Base-by-base conservation (phyloP, 2,797 vertebrate species). In the Danio kyathit region DNA sequence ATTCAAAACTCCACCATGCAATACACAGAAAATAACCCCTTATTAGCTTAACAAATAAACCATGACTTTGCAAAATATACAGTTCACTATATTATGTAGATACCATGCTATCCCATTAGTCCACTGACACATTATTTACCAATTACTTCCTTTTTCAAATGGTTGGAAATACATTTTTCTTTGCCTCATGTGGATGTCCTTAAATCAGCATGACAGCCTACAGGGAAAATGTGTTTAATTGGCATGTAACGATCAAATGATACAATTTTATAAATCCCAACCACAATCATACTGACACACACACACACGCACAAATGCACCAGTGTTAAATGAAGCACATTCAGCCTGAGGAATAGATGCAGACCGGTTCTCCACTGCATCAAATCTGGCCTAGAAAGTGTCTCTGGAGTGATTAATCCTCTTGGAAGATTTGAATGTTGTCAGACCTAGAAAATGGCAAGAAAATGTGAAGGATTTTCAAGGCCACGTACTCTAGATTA, bases 1-100 rank as follows among this genome's bases (percentile, higher is more conserved):
- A 76, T 78, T 29, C 82, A 73, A 60, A 80, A 82, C 74, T 63
- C 81, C 64, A 86, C 9, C 56, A 74, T 74, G 75, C 83, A 90
- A 88, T 72, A 14, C 44, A 21, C 46, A 77, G 56, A 72, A 85
- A 69, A 48, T 14, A 7, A 83, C 79, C 38, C 14, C 44, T 65
- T 38, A 90, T 90, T 85, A 76, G 73, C 66, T 46, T 65, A 21
- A 49, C 44, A 76, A 65, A 74, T 14, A 73, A 81, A 71, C 79
- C 54, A 40, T 7, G 64, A 19, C 19, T 75, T 74, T 85, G 72
- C 40, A n/a, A 64, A 61, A 77, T 83, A 67, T 79, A 66, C 48
- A 81, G 38, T 16, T 63, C 54, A 17, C 48, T 84, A 73, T 85
- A 66, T 63, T 86, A 19, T 29, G 29, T 29, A 19, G 21, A 46